Conservation (phyloP, 2,888 invertebrate species). For the Drosophila putrida region DNA sequence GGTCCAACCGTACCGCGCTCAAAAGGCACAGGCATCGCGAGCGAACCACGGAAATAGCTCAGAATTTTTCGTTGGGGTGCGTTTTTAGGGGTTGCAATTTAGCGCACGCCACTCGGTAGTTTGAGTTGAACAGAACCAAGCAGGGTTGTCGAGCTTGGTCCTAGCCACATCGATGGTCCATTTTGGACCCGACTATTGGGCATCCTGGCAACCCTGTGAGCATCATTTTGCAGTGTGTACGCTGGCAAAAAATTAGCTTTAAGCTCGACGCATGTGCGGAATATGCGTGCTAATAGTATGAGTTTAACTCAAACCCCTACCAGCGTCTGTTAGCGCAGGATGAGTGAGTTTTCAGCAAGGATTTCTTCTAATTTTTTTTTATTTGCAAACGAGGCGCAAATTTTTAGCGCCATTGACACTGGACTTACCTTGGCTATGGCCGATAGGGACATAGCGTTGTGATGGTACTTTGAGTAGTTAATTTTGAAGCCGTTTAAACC, state of each 20-base stretch:
- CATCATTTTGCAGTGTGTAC: constrained; percentile 42
- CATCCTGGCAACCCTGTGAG: constrained; percentile 55
- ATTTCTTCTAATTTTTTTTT: constrained; percentile 25
- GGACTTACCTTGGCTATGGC: constrained; percentile 89
- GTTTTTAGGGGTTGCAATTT: constrained; percentile 68
- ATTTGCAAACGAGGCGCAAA: constrained; percentile 33
- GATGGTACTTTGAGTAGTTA: constrained; percentile 89
- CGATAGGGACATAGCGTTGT: constrained; percentile 88
- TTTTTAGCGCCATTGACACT: constrained; percentile 48
- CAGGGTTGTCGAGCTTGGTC: constrained; percentile 53
- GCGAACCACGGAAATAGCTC: constrained; percentile 62
- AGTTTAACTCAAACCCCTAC: constrained; percentile 63
- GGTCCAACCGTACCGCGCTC: constrained; percentile 37
- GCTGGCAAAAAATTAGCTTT: constrained; percentile 51
- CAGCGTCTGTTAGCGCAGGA: constrained; percentile 39
- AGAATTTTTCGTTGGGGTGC: constrained; percentile 62
- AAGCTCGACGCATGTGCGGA: constrained; percentile 41
- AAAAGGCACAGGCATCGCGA: constrained; percentile 31
- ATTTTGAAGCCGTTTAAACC: constrained; percentile 87
- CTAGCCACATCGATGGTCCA: not conserved
- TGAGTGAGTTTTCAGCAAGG: constrained; percentile 68
- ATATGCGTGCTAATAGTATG: constrained; percentile 47
- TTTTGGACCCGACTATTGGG: too few species aligned
- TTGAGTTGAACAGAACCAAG: constrained; percentile 56
- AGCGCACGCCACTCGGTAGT: constrained; percentile 30